Evolutionary conservation across 2,113 vertebrate genomes (phyloP), one percentile per base, ranked within the genome.

Genomic region (Lathamus discolor): DNA sequence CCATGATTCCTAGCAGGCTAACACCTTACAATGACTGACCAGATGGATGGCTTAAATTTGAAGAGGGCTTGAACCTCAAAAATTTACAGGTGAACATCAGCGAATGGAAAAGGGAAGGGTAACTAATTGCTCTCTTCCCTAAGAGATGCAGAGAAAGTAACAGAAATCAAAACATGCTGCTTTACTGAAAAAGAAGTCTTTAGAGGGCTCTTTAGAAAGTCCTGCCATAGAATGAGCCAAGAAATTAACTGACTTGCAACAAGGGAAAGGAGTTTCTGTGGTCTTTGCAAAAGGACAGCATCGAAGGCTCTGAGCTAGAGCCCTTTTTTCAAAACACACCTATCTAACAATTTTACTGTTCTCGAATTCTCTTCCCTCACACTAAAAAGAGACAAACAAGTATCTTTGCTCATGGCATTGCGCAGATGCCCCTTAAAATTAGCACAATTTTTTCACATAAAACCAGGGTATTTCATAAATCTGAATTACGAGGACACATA

Each of bases 31-130:
- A 3, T 20, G 54, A 35, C 24, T 63, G 51, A 49, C 49, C 48
- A n/a, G 7, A 48, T 0, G 2, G 41, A 66, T 24, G n/a, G 22
- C 48, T 82, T 31, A n/a, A 41, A 2, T 15, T 23, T 12, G 25
- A 93, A 63, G 33, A 70, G 10, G 14, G 20, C 15, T 77, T 54
- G 68, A 70, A 22, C 11, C 23, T 31, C 39, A 62, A 48, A 59
- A 33, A 23, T 19, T 29, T 39, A 44, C 51, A 87, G 11, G 37
- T 76, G 62, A 80, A 44, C 1, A 1, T 44, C 49, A 57, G 14
- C 64, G 70, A 61, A 88, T 3, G 25, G n/a, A 75, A 82, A 76
- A 83, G 17, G 15, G 25, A 72, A 61, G 76, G 37, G n/a, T 54
- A 91, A 80, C 15, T 14, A 46, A 78, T 13, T 63, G n/a, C 7